Conservation (phyloP, 1,140 invertebrate genomes). For the Drosophila novamexicana region DNA sequence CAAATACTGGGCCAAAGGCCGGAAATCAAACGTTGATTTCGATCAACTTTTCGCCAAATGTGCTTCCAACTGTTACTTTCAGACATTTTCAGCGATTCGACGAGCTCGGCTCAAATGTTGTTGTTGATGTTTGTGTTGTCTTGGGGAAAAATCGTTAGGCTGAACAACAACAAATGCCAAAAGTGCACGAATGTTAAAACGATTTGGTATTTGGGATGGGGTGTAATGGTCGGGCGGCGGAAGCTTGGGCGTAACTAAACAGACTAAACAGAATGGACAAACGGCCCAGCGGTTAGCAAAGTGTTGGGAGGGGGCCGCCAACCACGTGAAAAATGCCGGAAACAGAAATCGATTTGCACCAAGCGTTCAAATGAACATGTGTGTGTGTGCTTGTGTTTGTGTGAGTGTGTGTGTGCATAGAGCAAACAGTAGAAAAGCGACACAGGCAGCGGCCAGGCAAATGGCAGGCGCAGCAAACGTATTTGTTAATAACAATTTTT, state of each 20-base stretch:
- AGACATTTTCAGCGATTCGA: slow-evolving; percentile 48
- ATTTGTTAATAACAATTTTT: slow-evolving; percentile 29
- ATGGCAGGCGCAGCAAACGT: background rate
- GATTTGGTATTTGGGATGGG: background rate
- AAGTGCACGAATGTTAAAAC: slow-evolving; percentile 63
- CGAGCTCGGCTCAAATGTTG: slow-evolving; percentile 21
- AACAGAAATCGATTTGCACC: slow-evolving; percentile 84
- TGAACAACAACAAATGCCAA: slow-evolving; percentile 64
- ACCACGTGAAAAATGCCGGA: slow-evolving; percentile 84
- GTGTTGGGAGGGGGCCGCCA: slow-evolving; percentile 34
- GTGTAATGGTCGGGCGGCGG: too few relatives aligned
- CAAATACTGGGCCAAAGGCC: slow-evolving; percentile 44
- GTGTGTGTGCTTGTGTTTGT: slow-evolving; percentile 19
- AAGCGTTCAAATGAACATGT: slow-evolving; percentile 39
- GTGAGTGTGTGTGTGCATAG: slow-evolving; percentile 7
- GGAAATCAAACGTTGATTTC: slow-evolving; percentile 66
- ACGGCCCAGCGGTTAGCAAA: slow-evolving; percentile 8
- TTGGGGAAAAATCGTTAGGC: slow-evolving; percentile 80
- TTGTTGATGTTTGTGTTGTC: slow-evolving; percentile 31
- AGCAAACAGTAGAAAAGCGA: slow-evolving; percentile 17
- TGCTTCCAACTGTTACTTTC: slow-evolving; percentile 66
- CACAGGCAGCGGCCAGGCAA: slow-evolving; percentile 9
- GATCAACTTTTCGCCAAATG: slow-evolving; percentile 55
- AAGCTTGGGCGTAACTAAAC: background rate
- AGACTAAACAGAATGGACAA: background rate